Base-by-base conservation (phyloP, 1,140 invertebrate genomes). In the Sitodiplosis mosellana region DNA sequence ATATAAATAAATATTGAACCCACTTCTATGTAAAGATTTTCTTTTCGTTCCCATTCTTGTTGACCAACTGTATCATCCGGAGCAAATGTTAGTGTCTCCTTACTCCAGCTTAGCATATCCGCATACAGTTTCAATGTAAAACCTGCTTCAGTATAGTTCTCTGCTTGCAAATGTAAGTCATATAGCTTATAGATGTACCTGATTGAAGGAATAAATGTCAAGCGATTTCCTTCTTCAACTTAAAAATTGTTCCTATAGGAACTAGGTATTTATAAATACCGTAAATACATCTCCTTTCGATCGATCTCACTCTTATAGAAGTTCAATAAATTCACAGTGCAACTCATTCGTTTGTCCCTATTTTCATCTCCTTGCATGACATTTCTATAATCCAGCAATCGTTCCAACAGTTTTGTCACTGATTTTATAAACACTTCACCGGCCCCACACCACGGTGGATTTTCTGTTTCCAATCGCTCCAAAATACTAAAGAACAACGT, bases 231-330 rank as follows among this genome's bases (percentile, higher is more conserved):
- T 11, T 1, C 17, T 10, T 8, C 8, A 36, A n/a, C n/a, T n/a
- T 34, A 34, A 7, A 34, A 8, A 34, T 8, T 8, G 14, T 14
- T 34, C 14, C 33, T 8, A 34, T 34, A 8, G 14, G 33, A 8
- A 34, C 14, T 7, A 8, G 33, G 7, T 8, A 34, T 34, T 14
- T 37, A 12, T 19, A 49, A 42, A 15, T 40, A 64, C 41, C 90
- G 77, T 21, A 97, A 69, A 64, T 96, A 97, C 83, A 98, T 92
- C 64, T 95, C 90, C 56, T 91, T 87, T 22, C 92, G 76, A 57
- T 92, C 87, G 49, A 95, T 93, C 65, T 88, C 90, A 60, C 90
- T 88, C 63, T 94, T 91, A 69, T 96, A 98, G 62, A 96, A 97
- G 59, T 95, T 92, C 64, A 98, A 69, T 49, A 98, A 69, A 69